These are phyloP conservation scores for Sebastes itinus DNA, from an alignment of 2,797 vertebrate genomes.

Conservation along the genomic window DNA sequence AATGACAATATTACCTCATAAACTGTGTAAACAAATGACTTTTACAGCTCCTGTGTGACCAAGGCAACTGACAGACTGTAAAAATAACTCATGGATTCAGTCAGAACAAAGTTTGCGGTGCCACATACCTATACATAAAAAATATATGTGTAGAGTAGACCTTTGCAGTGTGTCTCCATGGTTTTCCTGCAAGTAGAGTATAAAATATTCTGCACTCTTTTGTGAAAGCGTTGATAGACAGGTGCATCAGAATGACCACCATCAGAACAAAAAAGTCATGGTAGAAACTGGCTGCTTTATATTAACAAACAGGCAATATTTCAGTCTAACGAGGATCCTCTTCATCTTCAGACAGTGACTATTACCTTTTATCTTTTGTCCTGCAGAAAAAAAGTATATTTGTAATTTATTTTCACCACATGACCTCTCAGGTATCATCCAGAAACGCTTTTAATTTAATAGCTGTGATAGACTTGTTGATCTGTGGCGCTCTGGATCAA, in stretches of 20 bases:
- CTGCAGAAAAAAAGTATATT: background rate
- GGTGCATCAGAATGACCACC: background rate
- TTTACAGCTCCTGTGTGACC: conserved; percentile 34
- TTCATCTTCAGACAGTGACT: background rate
- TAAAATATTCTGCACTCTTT: background rate
- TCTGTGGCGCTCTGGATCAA: conserved; percentile 44
- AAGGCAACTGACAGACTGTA: background rate
- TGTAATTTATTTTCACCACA: background rate
- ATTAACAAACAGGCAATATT: background rate
- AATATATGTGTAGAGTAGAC: background rate
- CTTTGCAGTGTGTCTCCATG: background rate
- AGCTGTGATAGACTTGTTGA: conserved; percentile 43
- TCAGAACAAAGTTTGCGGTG: conserved; percentile 6
- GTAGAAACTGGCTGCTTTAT: background rate
- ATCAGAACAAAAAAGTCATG: background rate
- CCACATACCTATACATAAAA: background rate
- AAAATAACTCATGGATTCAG: conserved; percentile 18
- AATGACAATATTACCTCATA: conserved; percentile 17
- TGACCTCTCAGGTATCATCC: conserved; percentile 24
- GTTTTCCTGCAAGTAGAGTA: background rate
- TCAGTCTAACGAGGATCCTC: background rate
- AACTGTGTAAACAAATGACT: conserved; percentile 24
- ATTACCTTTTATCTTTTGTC: conserved; percentile 12
- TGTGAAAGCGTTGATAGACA: background rate
- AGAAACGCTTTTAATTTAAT: conserved; percentile 22